Base-by-base conservation (phyloP, 2,797 vertebrate genomes). In the Aplochiton taeniatus region DNA sequence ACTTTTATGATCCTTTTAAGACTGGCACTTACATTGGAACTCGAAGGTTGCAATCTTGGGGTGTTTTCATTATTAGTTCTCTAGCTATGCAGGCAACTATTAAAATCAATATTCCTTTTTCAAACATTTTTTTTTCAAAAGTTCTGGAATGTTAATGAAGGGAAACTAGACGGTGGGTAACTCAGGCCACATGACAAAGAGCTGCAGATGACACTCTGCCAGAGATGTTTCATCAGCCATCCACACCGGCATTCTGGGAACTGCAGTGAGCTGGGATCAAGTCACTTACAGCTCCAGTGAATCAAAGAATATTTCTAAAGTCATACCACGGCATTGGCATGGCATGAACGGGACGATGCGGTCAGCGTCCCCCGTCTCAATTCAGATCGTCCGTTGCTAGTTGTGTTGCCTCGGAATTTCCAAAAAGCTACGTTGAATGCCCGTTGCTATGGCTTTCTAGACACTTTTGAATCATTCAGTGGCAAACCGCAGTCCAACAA, bases 391-490 rank as follows among this genome's bases (percentile, higher is more conserved):
- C 16, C 44, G 45, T 49, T 61, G 58, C 57, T 12, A 16, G 16
- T 51, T 16, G 43, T n/a, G 13, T 44, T 20, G 31, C 50, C 42
- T 17, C n/a, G 5, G 56, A 17, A 44, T 54, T 11, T 43, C 42
- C n/a, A 19, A 47, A 59, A 17, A 55, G 62, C 53, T n/a, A 4
- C 16, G 62, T 19, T 20, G 49, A 61, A 63, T 63, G 52, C 57
- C 55, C 65, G 45, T 19, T 43, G 53, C 18, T 43, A 19, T 18
- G 50, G 18, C 63, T 56, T 20, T 31, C n/a, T 14, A 59, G 56
- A 10, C 50, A 47, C 49, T n/a, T 19, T 55, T 66, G 63, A 69
- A 77, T 76, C 66, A 82, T 79, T 74, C 72, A 70, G 51, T 20
- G 49, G 45, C 13, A 19, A 65, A 12, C 11, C 63, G n/a, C 17